Conservation (phyloP, 2,888 invertebrate genomes). For the Andrena marginata region DNA sequence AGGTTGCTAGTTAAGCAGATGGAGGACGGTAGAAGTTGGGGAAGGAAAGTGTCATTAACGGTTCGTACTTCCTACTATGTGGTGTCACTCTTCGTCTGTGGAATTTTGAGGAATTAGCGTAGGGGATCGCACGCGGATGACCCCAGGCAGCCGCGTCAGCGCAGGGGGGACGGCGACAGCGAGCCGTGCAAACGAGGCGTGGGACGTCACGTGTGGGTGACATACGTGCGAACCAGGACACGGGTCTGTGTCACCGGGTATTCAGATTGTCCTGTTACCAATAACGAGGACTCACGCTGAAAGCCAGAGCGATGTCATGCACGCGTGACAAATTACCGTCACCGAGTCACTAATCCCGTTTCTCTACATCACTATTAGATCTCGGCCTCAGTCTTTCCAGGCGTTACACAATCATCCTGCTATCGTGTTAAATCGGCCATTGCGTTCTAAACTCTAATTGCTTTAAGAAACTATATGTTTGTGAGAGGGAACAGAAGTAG, state of each 20-base stretch:
- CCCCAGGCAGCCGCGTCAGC: constrained; percentile 15
- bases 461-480: constrained; percentile 3
- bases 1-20: background rate
- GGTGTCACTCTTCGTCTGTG: background rate
- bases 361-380: constrained; percentile 45
- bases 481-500: background rate
- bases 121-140: constrained; percentile 38
- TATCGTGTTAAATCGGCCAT: constrained; percentile 47
- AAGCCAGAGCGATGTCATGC: constrained; percentile 56
- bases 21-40: too few relatives aligned
- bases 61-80: background rate
- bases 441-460: constrained; percentile 38
- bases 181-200: constrained; percentile 46
- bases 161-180: constrained; percentile 24
- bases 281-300: constrained; percentile 62
- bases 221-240: constrained; percentile 69
- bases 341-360: constrained; percentile 54
- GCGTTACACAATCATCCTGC: constrained; percentile 47
- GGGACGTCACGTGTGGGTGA: constrained; percentile 65
- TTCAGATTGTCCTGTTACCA: constrained; percentile 67
- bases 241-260: constrained; percentile 65
- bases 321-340: constrained; percentile 63
- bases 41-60: too few relatives aligned
- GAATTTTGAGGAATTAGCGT: constrained; percentile 19
- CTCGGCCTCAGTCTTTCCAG: constrained; percentile 29